A percentile compares a stretch with the other conserved stretches of the same genome.
phyloP scores from a whole-genome alignment of 2,888 invertebrate species.

The Xylota segnis region DNA sequence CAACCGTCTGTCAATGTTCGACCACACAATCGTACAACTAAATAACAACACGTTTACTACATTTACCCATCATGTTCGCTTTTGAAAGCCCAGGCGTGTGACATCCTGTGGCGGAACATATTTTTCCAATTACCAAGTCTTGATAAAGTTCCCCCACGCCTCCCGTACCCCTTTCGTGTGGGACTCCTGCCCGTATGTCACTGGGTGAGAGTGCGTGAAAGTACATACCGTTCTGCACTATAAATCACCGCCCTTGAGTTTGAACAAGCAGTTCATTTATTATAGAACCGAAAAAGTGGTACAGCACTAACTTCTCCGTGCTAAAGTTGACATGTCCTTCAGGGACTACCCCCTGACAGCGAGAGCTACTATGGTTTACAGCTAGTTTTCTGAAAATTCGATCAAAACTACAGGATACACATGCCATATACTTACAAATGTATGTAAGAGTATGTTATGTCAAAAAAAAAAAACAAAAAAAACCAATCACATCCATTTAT shows the following conservation, averaged over 20 bases:
- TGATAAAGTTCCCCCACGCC: conserved; percentile 1
- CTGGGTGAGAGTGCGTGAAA: conserved; percentile 11
- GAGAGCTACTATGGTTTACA: conserved; percentile 7
- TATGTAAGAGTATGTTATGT: no score
- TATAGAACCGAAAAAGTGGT: conserved; percentile 45
- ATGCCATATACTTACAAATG: no score
- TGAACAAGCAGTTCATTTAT: conserved; percentile 66
- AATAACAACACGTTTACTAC: conserved; percentile 30
- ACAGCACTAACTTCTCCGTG: conserved; percentile 22
- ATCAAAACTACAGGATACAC: conserved; percentile 35
- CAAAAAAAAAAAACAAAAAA: conserved; percentile 4
- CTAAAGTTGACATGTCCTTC: conserved; percentile 64
- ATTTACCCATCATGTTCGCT: conserved; percentile 40
- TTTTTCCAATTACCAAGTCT: conserved; percentile 65
- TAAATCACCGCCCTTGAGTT: conserved; percentile 52
- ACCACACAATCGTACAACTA: conserved; percentile 18
- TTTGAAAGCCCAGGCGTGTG: conserved; percentile 35
- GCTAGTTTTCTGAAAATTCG: conserved; percentile 42
- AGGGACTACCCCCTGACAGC: conserved; percentile 24
- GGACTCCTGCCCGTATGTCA: no score
- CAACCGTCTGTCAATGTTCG: background rate
- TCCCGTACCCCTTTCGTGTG: background rate
- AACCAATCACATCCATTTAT: conserved; percentile 31
- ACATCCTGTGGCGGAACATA: conserved; percentile 62
- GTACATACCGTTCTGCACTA: conserved; percentile 23